Evolutionary conservation across 2,113 vertebrate species (phyloP), one percentile per base, ranked within the genome.

Genomic region (Aspidoscelis tigris): DNA sequence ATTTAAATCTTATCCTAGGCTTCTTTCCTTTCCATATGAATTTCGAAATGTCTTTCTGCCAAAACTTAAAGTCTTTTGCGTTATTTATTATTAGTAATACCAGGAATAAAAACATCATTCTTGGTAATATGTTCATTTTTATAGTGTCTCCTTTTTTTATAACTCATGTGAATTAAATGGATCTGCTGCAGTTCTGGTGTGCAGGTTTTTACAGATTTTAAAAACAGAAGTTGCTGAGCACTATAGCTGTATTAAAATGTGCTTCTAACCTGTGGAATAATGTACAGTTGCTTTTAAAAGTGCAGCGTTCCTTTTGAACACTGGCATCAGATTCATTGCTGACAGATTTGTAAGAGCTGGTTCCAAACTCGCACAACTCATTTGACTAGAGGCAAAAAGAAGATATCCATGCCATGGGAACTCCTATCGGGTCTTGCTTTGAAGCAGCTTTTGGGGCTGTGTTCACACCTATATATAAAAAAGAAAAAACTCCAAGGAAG

Each of bases 191-290:
- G 76, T 20, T 83, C 78, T 64, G 10, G 41, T 78, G 85, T 43
- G 86, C 55, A 89, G 89, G 84, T 89, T 84, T 91, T 92, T 87
- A 26, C 55, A 86, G 22, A 86, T 44, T 11, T 20, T 84, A 79
- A 66, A 79, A 86, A 75, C 58, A 85, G 87, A 88, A 84, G 80
- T 76, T 89, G 83, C 58, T 61, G 58, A 61, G 58, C 55, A 73
- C 44, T 65, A 81, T 82, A 80, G 21, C 71, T 82, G 77, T 41
- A 39, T 41, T 58, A 58, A 71, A 21, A 91, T 55, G 89, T 88
- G 64, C 86, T 61, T 87, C 89, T 93, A 87, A 86, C 83, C 78
- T 84, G 74, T 83, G 83, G 71, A 80, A 87, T 89, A 82, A 88
- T 89, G 89, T 85, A 86, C 89, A 85, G 22, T 1, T 88, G 26